These are phyloP conservation scores for Congeria kusceri DNA, from an alignment of 2,888 invertebrate genomes.

Conservation along the genomic window DNA sequence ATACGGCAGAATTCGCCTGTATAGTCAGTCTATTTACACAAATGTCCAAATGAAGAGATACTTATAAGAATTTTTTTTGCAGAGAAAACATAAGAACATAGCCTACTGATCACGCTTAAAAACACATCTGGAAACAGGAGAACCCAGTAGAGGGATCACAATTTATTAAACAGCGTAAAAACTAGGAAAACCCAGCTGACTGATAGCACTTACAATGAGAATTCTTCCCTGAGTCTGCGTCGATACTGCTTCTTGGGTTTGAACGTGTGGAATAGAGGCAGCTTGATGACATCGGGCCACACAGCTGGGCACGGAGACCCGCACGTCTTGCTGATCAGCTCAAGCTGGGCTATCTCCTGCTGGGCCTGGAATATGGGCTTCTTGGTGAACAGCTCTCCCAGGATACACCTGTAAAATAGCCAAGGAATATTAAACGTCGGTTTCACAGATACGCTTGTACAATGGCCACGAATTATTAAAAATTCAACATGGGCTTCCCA, in stretches of 20 bases:
- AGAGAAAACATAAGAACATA: too few species aligned
- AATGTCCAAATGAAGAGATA: too few species aligned
- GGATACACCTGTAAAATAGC: conserved; percentile 90
- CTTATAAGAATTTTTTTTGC: too few species aligned
- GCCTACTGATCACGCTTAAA: too few species aligned
- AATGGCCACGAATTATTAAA: too few species aligned
- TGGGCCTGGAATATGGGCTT: conserved; percentile 98
- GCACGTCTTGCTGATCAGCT: conserved; percentile 96
- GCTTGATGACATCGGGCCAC: conserved; percentile 97
- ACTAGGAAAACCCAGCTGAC: background rate
- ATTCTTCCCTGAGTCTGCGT: conserved; percentile 95
- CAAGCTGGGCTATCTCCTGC: conserved; percentile 95
- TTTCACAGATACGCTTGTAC: too few species aligned
- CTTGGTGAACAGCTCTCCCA: conserved; percentile 98
- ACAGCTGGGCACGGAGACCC: conserved; percentile 98
- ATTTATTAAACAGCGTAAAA: too few species aligned
- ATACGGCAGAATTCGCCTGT: too few species aligned
- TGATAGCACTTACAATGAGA: conserved; percentile 89
- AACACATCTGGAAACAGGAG: too few species aligned
- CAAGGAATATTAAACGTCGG: background rate
- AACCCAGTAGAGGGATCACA: too few species aligned
- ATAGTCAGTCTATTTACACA: too few species aligned
- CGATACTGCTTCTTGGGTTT: conserved; percentile 96
- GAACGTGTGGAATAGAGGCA: conserved; percentile 96
- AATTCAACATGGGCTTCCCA: too few species aligned